Conservation (phyloP, 2,888 invertebrate species). For the Myopa tessellatipennis region DNA sequence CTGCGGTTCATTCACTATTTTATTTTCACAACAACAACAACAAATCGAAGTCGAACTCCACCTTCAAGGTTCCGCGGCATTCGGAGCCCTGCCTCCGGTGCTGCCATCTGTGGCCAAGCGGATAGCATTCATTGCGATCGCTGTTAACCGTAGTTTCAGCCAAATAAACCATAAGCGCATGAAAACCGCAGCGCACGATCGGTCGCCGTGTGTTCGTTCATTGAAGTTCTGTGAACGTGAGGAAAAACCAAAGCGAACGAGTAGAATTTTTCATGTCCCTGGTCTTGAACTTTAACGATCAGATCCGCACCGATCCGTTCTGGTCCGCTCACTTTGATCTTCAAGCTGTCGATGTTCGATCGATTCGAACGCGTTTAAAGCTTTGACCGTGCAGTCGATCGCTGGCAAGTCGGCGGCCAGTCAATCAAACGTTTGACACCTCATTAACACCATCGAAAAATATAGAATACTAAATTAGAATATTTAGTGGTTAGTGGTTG, state of each 20-base stretch:
- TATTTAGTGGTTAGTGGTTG: not conserved
- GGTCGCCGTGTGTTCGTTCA: slow-evolving; percentile 39
- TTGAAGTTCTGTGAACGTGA: not conserved
- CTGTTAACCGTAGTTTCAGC: slow-evolving; percentile 17
- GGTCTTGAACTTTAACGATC: slow-evolving; percentile 59
- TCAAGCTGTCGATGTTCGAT: not conserved
- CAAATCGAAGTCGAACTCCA: not conserved
- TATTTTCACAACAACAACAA: not conserved
- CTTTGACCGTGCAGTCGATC: not conserved
- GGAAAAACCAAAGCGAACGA: not conserved
- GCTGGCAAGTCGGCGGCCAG: not conserved
- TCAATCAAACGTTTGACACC: slow-evolving; percentile 20
- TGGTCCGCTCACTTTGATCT: not conserved
- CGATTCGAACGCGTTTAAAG: slow-evolving; percentile 11
- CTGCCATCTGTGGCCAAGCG: slow-evolving; percentile 6
- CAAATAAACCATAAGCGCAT: not conserved
- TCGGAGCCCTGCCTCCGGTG: not conserved
- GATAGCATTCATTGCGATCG: slow-evolving; percentile 4
- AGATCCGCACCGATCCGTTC: too few species aligned
- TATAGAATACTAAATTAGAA: not conserved
- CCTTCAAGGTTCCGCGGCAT: slow-evolving; percentile 8
- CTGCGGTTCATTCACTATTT: slow-evolving; percentile 29
- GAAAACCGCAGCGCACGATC: not conserved
- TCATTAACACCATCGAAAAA: slow-evolving; percentile 30
- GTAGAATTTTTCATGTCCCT: slow-evolving; percentile 59